Percentiles rank a stretch among this genome's conserved stretches.
phyloP scores from a whole-genome alignment of 2,888 invertebrate species.

The Drosophila heteroneura region DNA sequence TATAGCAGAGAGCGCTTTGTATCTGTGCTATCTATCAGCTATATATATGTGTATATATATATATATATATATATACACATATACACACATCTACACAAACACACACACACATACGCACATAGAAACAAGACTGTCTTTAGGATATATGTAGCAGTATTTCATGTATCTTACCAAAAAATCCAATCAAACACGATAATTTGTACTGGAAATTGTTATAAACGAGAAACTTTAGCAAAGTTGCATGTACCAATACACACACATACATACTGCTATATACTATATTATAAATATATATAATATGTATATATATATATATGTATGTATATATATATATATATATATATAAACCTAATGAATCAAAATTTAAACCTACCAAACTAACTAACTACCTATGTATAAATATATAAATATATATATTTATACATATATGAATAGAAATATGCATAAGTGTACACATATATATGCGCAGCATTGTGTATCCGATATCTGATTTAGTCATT shows the following conservation, averaged over 20 bases:
- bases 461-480: constrained; percentile 38
- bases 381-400: constrained; percentile 31
- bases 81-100: constrained; percentile 2
- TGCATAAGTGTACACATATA: constrained; percentile 16
- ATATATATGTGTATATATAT: constrained; percentile 8
- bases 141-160: constrained; percentile 75
- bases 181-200: constrained; percentile 39
- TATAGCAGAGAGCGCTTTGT: constrained; percentile 8
- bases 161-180: constrained; percentile 64
- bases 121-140: constrained; percentile 80
- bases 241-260: constrained; percentile 38
- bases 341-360: constrained; percentile 49
- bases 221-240: constrained; percentile 51
- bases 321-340: constrained; percentile 4
- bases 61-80: neutral
- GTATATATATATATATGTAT: constrained; percentile 19
- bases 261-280: constrained; percentile 25
- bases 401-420: constrained; percentile 13
- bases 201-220: constrained; percentile 69
- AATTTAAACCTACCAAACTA: constrained; percentile 50
- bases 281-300: neutral
- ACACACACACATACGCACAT: constrained; percentile 62
- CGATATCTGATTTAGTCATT: constrained; percentile 74
- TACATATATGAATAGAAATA: constrained; percentile 18
- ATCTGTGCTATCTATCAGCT: neutral